Evolutionary conservation across 92 coral and sea anemone genomes (phyloP).

Genomic region (Epizoanthus illoricatus): DNA sequence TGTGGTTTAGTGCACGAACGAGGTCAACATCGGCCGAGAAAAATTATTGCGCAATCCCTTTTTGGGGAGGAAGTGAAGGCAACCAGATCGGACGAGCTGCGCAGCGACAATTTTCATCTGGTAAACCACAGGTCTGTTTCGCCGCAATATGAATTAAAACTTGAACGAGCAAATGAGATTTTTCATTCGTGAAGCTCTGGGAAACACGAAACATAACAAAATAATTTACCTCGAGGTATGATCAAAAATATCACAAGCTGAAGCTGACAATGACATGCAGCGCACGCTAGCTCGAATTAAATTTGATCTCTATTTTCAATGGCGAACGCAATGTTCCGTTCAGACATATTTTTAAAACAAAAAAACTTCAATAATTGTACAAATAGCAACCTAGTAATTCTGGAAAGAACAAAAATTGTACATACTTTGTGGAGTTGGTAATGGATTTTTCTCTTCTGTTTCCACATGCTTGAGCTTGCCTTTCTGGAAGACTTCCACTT

Average conservation of each 20-base stretch:
- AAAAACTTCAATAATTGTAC: not conserved
- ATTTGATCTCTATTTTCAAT: not conserved
- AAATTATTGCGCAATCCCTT: not conserved
- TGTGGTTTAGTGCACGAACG: slow-evolving; percentile 18
- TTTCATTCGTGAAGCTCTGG: not conserved
- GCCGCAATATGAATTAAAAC: not conserved
- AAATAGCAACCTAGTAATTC: not conserved
- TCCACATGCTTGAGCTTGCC: slow-evolving; percentile 85
- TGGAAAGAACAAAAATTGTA: not conserved
- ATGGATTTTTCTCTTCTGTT: slow-evolving; percentile 77
- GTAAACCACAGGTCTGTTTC: not conserved
- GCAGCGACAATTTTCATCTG: not conserved
- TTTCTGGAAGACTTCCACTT: slow-evolving; percentile 94
- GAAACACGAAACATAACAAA: not conserved
- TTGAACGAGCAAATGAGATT: not conserved
- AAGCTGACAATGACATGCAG: too few relatives aligned
- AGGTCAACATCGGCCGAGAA: not conserved
- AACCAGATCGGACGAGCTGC: not conserved
- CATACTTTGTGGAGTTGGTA: slow-evolving; percentile 95
- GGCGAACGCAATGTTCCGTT: slow-evolving; percentile 1
- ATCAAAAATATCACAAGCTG: not conserved
- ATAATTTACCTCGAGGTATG: not conserved
- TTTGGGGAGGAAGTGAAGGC: not conserved
- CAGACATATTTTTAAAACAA: not conserved
- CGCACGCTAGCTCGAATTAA: not conserved